Percentiles rank a stretch among this genome's conserved stretches.
These are phyloP conservation scores for Seira sanloemensis DNA, from an alignment of 2,888 invertebrate genomes.

Conservation along the genomic window DNA sequence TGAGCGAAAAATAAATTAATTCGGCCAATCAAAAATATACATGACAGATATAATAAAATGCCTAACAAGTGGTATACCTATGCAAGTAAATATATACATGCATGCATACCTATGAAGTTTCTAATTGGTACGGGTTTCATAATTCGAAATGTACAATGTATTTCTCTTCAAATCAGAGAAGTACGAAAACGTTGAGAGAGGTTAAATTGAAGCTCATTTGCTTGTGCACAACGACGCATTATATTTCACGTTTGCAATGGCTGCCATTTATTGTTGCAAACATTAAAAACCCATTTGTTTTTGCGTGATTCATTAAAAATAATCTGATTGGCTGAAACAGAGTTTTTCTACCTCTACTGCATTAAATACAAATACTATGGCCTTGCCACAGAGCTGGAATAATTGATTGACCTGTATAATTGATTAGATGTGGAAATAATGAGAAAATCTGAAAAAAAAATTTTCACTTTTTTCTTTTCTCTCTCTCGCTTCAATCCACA, in stretches of 20 bases:
- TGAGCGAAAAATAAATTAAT: slow-evolving; percentile 45
- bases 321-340: slow-evolving; percentile 49
- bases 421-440: neutral
- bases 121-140: too few species aligned
- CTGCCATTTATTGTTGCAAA: neutral
- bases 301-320: slow-evolving; percentile 72
- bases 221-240: too few species aligned
- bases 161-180: too few species aligned
- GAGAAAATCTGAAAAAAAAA: neutral
- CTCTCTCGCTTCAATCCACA: too few species aligned
- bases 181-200: too few species aligned
- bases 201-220: too few species aligned
- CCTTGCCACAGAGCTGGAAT: neutral
- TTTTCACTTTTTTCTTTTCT: too few species aligned
- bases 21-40: slow-evolving; percentile 49
- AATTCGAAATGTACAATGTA: too few species aligned
- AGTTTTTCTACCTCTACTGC: neutral
- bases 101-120: too few species aligned
- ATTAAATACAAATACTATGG: neutral
- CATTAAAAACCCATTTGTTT: slow-evolving; percentile 73
- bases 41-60: neutral
- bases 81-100: too few species aligned
- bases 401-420: neutral
- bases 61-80: too few species aligned
- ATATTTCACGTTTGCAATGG: too few species aligned